Base-by-base conservation (phyloP, 2,113 vertebrate genomes). In the Zapus hudsonius region DNA sequence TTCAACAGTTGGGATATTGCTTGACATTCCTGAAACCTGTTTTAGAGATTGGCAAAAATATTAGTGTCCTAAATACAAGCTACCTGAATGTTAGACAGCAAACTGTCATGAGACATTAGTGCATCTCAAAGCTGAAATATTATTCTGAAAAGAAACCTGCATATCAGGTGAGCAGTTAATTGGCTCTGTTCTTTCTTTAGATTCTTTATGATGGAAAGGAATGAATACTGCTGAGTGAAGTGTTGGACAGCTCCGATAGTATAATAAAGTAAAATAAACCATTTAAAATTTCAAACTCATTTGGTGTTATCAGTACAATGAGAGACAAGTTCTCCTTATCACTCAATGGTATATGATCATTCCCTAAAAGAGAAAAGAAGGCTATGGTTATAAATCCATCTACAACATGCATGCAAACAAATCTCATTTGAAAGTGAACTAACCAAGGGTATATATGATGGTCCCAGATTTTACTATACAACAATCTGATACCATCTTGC, bases 161-260 rank as follows among this genome's bases (percentile, higher is more conserved):
- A 72, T 95, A 75, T 83, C 83, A 95, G 55, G 70, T 69, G 67
- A 92, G 66, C 76, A 15, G 47, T 59, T 96, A 96, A 97, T 94
- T 97, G 55, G 47, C 90, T 95, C 36, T 81, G 86, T 90, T 29
- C 44, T 94, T 91, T 92, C 74, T 85, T 66, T 3, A 13, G 38
- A 64, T 95, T 91, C 36, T 83, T 92, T 84, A 75, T 81, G 67
- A 90, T 86, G 17, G 83, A 80, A 92, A 90, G 5, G 40, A 87
- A 95, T 42, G 47, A 89, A 83, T 84, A 79, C 1, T 36, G 76
- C 8, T 66, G 47, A 93, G 22, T 74, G 27, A 84, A 86, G 67
- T 85, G 19, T 70, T 52, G 47, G 33, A 86, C 64, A 84, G 23
- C 13, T 92, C 38, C 27, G 81, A 92, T 61, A 23, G 17, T 52